Conservation (phyloP, 1,140 invertebrate species). For the Tetragnatha versicolor region DNA sequence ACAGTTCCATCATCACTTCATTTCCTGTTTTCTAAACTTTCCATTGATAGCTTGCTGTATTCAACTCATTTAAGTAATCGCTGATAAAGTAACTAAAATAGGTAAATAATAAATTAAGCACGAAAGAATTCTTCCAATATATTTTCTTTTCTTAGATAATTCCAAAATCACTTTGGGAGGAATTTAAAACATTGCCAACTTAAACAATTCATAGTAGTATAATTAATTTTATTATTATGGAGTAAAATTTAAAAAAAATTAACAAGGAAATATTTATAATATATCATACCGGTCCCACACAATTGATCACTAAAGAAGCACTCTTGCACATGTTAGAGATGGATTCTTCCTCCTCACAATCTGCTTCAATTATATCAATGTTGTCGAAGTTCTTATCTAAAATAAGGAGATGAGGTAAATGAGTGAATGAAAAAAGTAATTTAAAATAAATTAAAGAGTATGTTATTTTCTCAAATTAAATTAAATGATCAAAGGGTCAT, state of each 20-base stretch:
- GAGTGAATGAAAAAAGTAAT: background rate
- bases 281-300: slow-evolving; percentile 70
- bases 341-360: slow-evolving; percentile 76
- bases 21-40: no score
- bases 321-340: slow-evolving; percentile 78
- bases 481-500: background rate
- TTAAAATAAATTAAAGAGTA: background rate
- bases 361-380: slow-evolving; percentile 76
- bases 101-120: no score
- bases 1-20: no score
- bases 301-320: slow-evolving; percentile 81
- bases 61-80: no score
- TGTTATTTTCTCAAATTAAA: background rate
- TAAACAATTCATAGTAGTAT: background rate
- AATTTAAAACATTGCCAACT: background rate
- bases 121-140: no score
- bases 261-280: background rate
- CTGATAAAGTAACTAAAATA: no score
- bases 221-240: background rate
- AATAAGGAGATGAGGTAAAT: background rate
- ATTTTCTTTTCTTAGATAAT: no score
- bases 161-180: no score
- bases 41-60: no score
- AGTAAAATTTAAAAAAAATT: background rate
- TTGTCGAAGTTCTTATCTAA: slow-evolving; percentile 21